Conservation (phyloP, 2,113 vertebrate species). For the Poeciliopsis turrubarensis region DNA sequence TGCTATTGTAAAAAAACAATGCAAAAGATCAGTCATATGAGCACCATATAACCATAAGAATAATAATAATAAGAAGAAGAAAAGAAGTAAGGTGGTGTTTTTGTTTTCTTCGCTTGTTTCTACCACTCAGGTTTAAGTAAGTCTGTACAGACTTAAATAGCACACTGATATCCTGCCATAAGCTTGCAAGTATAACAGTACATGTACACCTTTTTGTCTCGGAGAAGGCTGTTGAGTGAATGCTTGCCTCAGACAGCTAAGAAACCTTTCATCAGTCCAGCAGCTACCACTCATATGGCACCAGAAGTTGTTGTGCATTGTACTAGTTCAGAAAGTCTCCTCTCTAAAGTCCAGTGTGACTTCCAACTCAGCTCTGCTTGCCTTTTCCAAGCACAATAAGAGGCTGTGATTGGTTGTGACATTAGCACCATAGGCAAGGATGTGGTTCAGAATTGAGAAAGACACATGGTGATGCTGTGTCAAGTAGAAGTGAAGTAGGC, state of each 20-base stretch:
- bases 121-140: conserved; percentile 61
- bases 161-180: conserved; percentile 60
- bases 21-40: conserved; percentile 76
- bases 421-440: conserved; percentile 65
- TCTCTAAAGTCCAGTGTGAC: conserved; percentile 14
- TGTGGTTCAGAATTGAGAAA: conserved; percentile 50
- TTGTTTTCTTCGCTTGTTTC: conserved; percentile 32
- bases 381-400: conserved; percentile 57
- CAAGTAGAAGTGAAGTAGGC: background rate
- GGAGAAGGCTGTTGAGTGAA: conserved; percentile 52
- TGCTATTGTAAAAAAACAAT: conserved; percentile 77
- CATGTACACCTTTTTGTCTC: conserved; percentile 45
- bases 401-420: conserved; percentile 64
- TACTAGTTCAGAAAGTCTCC: conserved; percentile 31
- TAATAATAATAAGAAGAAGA: conserved; percentile 9
- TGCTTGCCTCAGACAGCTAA: conserved; percentile 58
- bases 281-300: conserved; percentile 44
- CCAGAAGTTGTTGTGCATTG: conserved; percentile 27
- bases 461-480: conserved; percentile 36
- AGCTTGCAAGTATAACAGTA: conserved; percentile 68
- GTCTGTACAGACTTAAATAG: conserved; percentile 74
- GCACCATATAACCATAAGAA: conserved; percentile 73
- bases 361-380: conserved; percentile 33
- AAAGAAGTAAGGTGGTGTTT: conserved; percentile 15
- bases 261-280: conserved; percentile 42